phyloP scores from a whole-genome alignment of 2,797 vertebrate genomes.

The Eutrigla gurnardus region DNA sequence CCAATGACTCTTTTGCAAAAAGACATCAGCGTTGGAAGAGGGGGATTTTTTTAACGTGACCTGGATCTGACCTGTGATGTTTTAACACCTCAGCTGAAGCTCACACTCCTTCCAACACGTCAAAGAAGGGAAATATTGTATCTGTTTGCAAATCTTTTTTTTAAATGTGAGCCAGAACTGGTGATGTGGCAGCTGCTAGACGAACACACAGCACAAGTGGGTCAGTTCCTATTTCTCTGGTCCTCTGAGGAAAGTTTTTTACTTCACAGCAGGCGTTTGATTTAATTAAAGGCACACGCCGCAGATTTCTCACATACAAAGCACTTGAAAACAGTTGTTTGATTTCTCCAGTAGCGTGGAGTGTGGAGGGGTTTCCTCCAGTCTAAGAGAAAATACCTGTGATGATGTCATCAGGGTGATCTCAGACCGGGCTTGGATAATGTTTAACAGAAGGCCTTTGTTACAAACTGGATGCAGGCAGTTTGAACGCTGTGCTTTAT shows the following conservation, averaged over 20 bases:
- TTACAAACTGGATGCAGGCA: background rate
- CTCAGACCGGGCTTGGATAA: background rate
- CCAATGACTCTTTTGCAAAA: conserved; percentile 18
- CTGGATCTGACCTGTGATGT: conserved; percentile 30
- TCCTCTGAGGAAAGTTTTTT: background rate
- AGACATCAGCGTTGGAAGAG: background rate
- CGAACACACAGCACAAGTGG: background rate
- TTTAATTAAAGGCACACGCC: background rate
- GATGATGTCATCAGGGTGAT: background rate
- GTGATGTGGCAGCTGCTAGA: background rate
- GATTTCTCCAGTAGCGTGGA: background rate
- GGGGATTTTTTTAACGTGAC: conserved; percentile 15
- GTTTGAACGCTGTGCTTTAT: background rate
- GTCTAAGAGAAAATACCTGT: background rate
- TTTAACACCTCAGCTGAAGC: conserved; percentile 4
- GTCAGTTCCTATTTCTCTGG: background rate
- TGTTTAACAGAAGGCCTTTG: background rate
- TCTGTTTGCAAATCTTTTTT: background rate
- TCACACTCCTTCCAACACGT: background rate
- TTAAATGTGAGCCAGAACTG: background rate
- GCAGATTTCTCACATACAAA: background rate
- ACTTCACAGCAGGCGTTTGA: background rate
- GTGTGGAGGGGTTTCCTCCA: background rate
- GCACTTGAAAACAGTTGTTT: background rate
- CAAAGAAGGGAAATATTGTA: background rate